phyloP scores from a whole-genome alignment of 2,113 vertebrate species.

The Archocentrus centrarchus region DNA sequence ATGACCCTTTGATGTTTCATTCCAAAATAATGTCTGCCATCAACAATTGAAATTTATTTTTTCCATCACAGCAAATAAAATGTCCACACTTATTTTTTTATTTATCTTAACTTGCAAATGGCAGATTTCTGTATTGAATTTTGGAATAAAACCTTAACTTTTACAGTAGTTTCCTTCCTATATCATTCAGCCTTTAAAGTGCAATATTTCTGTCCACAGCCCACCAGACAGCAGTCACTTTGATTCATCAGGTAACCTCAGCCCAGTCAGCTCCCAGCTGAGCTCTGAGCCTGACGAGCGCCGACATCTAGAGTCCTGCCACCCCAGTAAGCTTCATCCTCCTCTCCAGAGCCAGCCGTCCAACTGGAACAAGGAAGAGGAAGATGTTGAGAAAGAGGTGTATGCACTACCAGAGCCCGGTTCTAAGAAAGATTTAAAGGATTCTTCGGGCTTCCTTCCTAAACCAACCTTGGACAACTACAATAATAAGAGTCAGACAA shows the following conservation, averaged over 20 bases:
- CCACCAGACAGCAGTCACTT: conserved; percentile 89
- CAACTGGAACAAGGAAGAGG: conserved; percentile 71
- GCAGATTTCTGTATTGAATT: neutral
- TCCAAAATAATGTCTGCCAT: neutral
- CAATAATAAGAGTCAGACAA: conserved; percentile 44
- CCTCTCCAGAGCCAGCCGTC: conserved; percentile 65
- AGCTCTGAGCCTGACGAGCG: conserved; percentile 87
- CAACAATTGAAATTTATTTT: neutral
- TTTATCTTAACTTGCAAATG: neutral
- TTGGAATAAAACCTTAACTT: conserved; percentile 7
- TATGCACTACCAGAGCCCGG: conserved; percentile 51
- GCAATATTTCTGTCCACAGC: conserved; percentile 69
- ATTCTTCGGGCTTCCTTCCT: conserved; percentile 11
- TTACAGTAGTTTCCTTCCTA: neutral
- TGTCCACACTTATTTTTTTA: neutral
- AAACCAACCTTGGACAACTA: conserved; percentile 23
- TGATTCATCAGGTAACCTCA: conserved; percentile 91
- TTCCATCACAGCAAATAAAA: neutral
- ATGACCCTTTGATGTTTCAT: neutral
- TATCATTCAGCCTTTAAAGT: neutral
- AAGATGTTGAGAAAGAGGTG: conserved; percentile 61
- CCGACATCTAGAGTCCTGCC: conserved; percentile 68
- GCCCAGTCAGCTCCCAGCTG: conserved; percentile 90
- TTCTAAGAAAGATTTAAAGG: conserved; percentile 59
- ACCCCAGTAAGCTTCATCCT: conserved; percentile 51